Evolutionary conservation across 2,113 vertebrate genomes (phyloP).

Genomic region (Talpa occidentalis): DNA sequence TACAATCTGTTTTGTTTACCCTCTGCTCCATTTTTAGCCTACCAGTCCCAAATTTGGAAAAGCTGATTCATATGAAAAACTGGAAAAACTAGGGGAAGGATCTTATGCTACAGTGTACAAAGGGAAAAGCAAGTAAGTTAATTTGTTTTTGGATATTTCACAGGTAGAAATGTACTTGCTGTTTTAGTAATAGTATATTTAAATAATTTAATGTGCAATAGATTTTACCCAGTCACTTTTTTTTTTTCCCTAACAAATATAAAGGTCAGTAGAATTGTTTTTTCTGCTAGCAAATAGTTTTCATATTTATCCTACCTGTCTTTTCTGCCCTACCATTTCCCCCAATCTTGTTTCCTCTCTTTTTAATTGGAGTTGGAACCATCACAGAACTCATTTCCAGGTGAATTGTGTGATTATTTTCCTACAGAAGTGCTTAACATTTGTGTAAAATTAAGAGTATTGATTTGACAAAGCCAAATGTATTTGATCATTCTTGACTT

Average conservation of each 20-base stretch:
- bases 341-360: background rate
- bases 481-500: background rate
- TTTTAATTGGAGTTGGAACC: background rate
- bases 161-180: background rate
- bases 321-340: background rate
- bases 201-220: background rate
- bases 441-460: background rate
- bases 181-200: background rate
- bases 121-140: slow-evolving; percentile 99
- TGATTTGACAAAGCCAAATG: background rate
- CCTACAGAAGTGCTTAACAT: background rate
- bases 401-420: slow-evolving; percentile 45
- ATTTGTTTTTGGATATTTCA: background rate
- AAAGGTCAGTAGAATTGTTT: background rate
- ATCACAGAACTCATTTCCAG: background rate
- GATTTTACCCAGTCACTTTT: background rate
- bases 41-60: slow-evolving; percentile 99
- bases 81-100: slow-evolving; percentile 98
- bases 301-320: background rate
- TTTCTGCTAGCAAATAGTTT: background rate
- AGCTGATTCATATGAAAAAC: slow-evolving; percentile 98
- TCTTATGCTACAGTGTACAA: slow-evolving; percentile 99
- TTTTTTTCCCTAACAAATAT: background rate
- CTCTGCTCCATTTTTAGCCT: slow-evolving; percentile 88
- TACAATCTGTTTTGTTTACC: slow-evolving; percentile 61